These are phyloP conservation scores for Carassius gibelio DNA, from an alignment of 2,113 vertebrate species.

Conservation along the genomic window DNA sequence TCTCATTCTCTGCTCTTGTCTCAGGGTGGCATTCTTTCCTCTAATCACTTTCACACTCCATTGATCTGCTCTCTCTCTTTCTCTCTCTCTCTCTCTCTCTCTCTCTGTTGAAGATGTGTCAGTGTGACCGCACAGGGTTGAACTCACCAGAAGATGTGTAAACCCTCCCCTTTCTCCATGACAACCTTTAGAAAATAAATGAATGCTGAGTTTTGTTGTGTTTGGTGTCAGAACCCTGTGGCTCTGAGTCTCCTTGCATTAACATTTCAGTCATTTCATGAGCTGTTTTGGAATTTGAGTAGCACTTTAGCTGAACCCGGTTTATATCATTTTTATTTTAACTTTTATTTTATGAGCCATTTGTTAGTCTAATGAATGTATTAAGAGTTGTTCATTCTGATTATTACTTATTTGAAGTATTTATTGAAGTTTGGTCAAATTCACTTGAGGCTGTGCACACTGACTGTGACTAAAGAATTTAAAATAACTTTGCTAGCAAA, in stretches of 20 bases:
- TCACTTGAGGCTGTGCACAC: not conserved
- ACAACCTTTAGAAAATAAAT: constrained; percentile 1
- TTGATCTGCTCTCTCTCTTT: constrained; percentile 10
- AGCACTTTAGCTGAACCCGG: not conserved
- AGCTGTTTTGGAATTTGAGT: not conserved
- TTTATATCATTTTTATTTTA: not conserved
- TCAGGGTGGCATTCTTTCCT: constrained; percentile 13
- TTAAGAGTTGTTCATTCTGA: not conserved
- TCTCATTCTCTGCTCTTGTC: constrained; percentile 31
- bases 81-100: not conserved
- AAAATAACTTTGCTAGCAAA: not conserved
- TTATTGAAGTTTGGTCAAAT: not conserved
- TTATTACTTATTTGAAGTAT: not conserved
- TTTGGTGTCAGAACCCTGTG: not conserved
- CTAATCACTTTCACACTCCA: constrained; percentile 39
- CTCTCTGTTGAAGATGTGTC: not conserved
- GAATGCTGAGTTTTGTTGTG: constrained; percentile 8
- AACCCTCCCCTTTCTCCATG: not conserved
- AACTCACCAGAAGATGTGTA: not conserved
- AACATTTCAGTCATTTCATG: not conserved
- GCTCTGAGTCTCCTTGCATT: not conserved
- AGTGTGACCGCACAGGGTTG: not conserved
- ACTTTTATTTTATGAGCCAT: not conserved
- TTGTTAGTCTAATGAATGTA: not conserved
- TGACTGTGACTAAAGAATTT: not conserved